Conservation (phyloP, 1,140 invertebrate species). For the Cecropterus lyciades region DNA sequence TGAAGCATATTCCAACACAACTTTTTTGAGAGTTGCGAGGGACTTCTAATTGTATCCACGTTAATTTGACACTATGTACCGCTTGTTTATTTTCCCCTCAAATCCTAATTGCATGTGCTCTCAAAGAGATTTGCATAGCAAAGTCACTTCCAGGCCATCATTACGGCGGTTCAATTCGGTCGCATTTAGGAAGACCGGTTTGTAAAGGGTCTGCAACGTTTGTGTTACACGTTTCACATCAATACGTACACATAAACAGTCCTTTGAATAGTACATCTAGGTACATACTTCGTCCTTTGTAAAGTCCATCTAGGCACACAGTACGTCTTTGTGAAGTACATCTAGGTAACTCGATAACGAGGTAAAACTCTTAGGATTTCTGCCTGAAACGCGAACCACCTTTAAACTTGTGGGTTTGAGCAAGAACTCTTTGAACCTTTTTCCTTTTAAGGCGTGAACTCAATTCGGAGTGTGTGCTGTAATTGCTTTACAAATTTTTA, state of each 20-base stretch:
- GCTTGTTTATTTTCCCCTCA: neutral
- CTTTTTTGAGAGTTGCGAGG: neutral
- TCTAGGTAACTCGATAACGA: slow-evolving; percentile 29
- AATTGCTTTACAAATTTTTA: slow-evolving; percentile 8
- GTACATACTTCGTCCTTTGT: neutral
- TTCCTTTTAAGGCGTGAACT: slow-evolving; percentile 17
- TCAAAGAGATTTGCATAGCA: slow-evolving; percentile 3
- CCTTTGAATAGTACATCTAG: too few species aligned
- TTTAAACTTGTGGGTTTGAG: slow-evolving; percentile 25
- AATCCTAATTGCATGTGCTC: slow-evolving; percentile 3
- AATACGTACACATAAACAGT: neutral
- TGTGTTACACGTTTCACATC: neutral
- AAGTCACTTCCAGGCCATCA: slow-evolving; percentile 2
- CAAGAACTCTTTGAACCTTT: slow-evolving; percentile 19
- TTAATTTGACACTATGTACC: neutral
- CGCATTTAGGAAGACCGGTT: slow-evolving; percentile 1
- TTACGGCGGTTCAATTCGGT: slow-evolving; percentile 1
- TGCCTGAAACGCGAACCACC: slow-evolving; percentile 14
- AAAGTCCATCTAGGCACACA: neutral
- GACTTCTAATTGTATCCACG: neutral
- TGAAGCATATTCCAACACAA: too few species aligned
- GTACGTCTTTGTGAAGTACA: slow-evolving; percentile 14
- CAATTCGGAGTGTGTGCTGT: slow-evolving; percentile 9
- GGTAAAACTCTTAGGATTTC: slow-evolving; percentile 24
- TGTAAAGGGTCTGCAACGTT: neutral